Evolutionary conservation across 1,140 invertebrate species (phyloP).

Genomic region (Oncopeltus fasciatus): DNA sequence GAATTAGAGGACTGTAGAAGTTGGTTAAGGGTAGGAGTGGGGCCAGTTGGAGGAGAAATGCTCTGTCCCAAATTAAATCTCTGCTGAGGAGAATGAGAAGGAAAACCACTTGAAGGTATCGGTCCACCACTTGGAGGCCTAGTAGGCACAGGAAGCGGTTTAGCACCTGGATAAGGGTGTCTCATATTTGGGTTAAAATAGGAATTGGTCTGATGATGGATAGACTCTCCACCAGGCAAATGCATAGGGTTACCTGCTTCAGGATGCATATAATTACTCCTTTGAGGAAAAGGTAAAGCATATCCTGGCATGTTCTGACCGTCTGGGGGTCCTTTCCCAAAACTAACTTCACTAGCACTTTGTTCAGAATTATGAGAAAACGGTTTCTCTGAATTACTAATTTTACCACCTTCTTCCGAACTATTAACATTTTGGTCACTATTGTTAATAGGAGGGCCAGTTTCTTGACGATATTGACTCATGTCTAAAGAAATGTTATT

Average conservation of each 20-base stretch:
- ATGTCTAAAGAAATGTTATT: conserved; percentile 28
- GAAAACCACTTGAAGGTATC: conserved; percentile 14
- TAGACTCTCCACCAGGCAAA: conserved; percentile 12
- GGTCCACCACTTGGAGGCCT: conserved; percentile 31
- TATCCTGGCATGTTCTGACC: conserved; percentile 26
- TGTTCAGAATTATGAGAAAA: conserved; percentile 29
- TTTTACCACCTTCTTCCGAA: conserved; percentile 30
- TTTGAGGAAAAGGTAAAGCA: conserved; percentile 21
- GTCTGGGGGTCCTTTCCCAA: conserved; percentile 23
- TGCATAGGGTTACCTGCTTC: conserved; percentile 19
- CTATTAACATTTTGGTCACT: conserved; percentile 28
- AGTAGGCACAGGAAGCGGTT: conserved; percentile 25
- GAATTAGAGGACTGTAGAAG: conserved; percentile 65
- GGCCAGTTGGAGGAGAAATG: conserved; percentile 61
- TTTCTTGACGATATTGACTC: conserved; percentile 39
- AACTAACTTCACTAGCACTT: conserved; percentile 26
- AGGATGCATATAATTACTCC: conserved; percentile 20
- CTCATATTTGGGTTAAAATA: conserved; percentile 24
- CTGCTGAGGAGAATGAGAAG: conserved; percentile 30
- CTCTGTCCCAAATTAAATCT: conserved; percentile 44
- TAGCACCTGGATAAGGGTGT: conserved; percentile 26
- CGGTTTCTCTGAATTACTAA: conserved; percentile 28
- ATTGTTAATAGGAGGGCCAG: conserved; percentile 32
- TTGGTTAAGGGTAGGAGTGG: conserved; percentile 81
- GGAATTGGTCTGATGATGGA: conserved; percentile 21